Evolutionary conservation across 2,888 invertebrate species (phyloP).

Genomic region (Philhelius pedissequus): DNA sequence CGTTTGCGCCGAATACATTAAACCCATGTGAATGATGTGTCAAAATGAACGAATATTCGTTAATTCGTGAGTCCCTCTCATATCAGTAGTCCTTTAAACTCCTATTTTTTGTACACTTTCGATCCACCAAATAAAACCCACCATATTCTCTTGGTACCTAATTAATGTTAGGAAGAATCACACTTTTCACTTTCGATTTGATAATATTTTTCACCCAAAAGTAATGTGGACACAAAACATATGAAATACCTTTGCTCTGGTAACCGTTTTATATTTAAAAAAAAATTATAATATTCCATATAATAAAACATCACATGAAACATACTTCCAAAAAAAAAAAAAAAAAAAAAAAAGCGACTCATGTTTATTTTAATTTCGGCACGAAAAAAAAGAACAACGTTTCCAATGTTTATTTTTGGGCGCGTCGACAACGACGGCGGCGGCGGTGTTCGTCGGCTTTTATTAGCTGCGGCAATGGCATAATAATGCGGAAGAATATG

Average conservation of each 20-base stretch:
- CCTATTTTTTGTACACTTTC: too few relatives aligned
- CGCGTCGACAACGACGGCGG: background rate
- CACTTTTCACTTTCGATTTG: background rate
- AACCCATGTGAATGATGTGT: too few relatives aligned
- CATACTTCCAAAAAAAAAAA: background rate
- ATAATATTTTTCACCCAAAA: too few relatives aligned
- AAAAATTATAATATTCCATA: background rate
- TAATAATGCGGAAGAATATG: constrained; percentile 34
- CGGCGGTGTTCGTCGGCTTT: background rate
- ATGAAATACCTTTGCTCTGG: background rate
- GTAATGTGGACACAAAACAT: background rate
- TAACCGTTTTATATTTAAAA: background rate
- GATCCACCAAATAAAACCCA: too few relatives aligned
- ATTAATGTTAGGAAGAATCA: background rate
- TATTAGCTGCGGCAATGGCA: constrained; percentile 1
- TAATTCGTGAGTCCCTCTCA: too few relatives aligned
- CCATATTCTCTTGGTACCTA: too few relatives aligned
- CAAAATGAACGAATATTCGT: too few relatives aligned
- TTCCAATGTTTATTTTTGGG: constrained; percentile 24
- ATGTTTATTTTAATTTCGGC: constrained; percentile 50
- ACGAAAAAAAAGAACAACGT: background rate
- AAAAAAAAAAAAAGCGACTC: background rate
- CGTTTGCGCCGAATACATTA: too few relatives aligned
- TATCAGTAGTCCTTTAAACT: too few relatives aligned
- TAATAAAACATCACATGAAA: background rate